A percentile compares a stretch with the other conserved stretches of the same genome.
phyloP scores from a whole-genome alignment of 2,888 invertebrate genomes.

The Drosophila vallismaia region DNA sequence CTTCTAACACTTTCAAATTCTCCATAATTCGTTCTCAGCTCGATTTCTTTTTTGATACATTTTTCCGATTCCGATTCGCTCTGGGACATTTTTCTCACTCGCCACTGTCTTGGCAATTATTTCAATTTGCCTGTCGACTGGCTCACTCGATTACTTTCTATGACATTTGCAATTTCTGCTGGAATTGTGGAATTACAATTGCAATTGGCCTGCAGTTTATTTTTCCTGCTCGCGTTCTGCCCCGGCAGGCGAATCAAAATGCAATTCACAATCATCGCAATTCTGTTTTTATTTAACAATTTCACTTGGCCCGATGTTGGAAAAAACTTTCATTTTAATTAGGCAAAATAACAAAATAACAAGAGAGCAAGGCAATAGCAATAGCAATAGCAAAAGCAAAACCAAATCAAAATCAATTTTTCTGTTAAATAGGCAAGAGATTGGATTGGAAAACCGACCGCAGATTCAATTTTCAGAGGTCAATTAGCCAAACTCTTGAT shows the following conservation, averaged over 20 bases:
- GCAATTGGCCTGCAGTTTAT: constrained; percentile 13
- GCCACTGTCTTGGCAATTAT: constrained; percentile 31
- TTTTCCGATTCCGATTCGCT: constrained; percentile 2
- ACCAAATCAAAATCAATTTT: constrained; percentile 64
- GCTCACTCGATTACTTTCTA: constrained; percentile 50
- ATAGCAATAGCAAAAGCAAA: constrained; percentile 28
- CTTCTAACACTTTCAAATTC: constrained; percentile 32
- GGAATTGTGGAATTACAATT: constrained; percentile 24
- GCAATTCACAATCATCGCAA: constrained; percentile 18
- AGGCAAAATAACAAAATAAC: constrained; percentile 40
- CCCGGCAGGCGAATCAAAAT: constrained; percentile 43
- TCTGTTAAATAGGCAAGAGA: constrained; percentile 41
- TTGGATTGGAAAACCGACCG: constrained; percentile 58
- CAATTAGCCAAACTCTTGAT: constrained; percentile 63
- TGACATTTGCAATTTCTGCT: constrained; percentile 55
- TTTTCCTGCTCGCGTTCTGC: constrained; percentile 53
- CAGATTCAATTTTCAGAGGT: constrained; percentile 75
- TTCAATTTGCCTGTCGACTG: constrained; percentile 57
- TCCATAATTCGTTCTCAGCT: constrained; percentile 19
- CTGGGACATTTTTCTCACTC: constrained; percentile 15
- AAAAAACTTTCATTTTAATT: constrained; percentile 75
- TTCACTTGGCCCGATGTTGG: constrained; percentile 57
- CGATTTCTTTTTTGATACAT: background rate
- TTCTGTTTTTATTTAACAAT: constrained; percentile 46
- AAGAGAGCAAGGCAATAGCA: constrained; percentile 13